Base-by-base conservation (phyloP, 2,113 vertebrate species). In the Notarius lentiginosus region DNA sequence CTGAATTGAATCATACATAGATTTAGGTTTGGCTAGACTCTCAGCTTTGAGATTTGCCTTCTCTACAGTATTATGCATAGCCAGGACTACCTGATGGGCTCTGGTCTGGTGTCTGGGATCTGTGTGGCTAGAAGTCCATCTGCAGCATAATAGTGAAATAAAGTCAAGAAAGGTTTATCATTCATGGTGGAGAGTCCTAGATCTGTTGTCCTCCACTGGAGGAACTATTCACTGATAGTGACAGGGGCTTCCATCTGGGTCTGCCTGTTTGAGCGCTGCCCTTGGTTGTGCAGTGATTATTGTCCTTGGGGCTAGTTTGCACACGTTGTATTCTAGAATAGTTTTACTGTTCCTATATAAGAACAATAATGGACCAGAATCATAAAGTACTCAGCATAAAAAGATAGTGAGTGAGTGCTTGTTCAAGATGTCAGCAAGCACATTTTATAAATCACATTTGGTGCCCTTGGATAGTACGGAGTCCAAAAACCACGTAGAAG, bases 11-110 rank as follows among this genome's bases (percentile, higher is more conserved):
- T 80, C 55, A 34, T 80, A 20, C 55, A 12, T 60, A 60, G 55
- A 80, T 60, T 80, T 80, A 22, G 27, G 27, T 20, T 80, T 58
- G 77, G n/a, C 17, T 79, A 58, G 77, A 79, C 53, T 34, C 27
- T 56, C 55, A 34, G 7, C 15, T 17, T 79, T 79, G 53, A 56
- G n/a, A 79, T 56, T 58, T 18, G 76, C 18, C 53, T 30, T 79
- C n/a, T 30, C 22, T 53, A 75, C 15, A 49, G 41, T 9, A 20
- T 79, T 27, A 7, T 17, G 51, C 70, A 49, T 20, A 49, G 41
- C 34, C 41, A 77, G 6, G 75, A 55, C 24, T 53, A 27, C 73
- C 72, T 53, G 72, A 72, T 72, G 68, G 5, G 34, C 41, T 75
- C 20, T 51, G 47, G 73, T 76, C 49, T 53, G 47, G 73, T 53